Evolutionary conservation across 2,888 invertebrate genomes (phyloP).

Genomic region (Sphaerophoria taeniata): DNA sequence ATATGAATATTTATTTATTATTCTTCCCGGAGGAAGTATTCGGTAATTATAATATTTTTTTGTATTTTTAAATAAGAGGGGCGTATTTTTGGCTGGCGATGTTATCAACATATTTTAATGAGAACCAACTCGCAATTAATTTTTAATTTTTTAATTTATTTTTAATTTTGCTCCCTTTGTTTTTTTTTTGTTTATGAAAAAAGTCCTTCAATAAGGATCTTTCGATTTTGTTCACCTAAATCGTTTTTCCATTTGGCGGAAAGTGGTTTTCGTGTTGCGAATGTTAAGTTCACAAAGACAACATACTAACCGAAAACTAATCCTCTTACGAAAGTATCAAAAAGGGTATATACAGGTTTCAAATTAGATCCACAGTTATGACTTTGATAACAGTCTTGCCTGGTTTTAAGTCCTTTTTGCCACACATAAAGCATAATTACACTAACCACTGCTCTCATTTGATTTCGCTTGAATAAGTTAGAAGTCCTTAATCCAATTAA

Average conservation of each 20-base stretch:
- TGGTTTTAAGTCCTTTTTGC: conserved; percentile 14
- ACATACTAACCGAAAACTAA: neutral
- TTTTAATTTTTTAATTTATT: conserved; percentile 36
- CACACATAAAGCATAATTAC: conserved; percentile 43
- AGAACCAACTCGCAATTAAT: conserved; percentile 36
- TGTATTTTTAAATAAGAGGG: neutral
- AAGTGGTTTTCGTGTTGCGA: too few species aligned
- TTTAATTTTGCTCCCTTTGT: neutral
- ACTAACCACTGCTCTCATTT: conserved; percentile 44
- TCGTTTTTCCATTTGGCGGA: too few species aligned
- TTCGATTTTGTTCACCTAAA: neutral
- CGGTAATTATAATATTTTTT: conserved; percentile 56
- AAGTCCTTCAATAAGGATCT: neutral
- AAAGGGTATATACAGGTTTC: neutral
- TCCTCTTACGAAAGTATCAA: neutral
- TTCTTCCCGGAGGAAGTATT: conserved; percentile 61
- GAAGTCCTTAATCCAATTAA: conserved; percentile 67
- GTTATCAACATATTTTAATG: conserved; percentile 59
- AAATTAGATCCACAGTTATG: conserved; percentile 6
- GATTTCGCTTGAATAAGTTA: conserved; percentile 66
- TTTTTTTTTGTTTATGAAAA: neutral
- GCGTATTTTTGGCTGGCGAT: neutral
- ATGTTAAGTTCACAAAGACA: too few species aligned
- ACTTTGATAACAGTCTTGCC: conserved; percentile 6
- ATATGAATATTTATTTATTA: conserved; percentile 70